Evolutionary conservation across 2,888 invertebrate genomes (phyloP).

Genomic region (Lepidocyrtoides sp.): DNA sequence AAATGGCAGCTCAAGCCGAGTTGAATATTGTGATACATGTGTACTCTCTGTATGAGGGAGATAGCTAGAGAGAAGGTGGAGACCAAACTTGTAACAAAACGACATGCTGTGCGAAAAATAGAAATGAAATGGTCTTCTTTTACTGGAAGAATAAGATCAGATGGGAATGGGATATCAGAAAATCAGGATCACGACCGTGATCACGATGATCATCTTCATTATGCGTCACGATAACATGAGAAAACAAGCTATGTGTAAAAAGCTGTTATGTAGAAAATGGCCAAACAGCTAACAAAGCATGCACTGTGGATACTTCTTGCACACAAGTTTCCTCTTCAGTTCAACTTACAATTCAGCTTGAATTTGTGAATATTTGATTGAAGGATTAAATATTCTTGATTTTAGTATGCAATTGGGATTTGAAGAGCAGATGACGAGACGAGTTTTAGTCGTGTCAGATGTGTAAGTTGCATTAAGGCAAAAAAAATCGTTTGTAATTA

Average conservation of each 20-base stretch:
- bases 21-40: conserved; percentile 44
- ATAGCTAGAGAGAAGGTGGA: conserved; percentile 40
- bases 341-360: neutral
- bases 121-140: conserved; percentile 36
- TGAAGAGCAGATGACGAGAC: conserved; percentile 11
- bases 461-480: neutral
- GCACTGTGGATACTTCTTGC: neutral
- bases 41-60: conserved; percentile 26
- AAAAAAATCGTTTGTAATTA: conserved; percentile 17
- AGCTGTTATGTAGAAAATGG: neutral
- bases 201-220: conserved; percentile 6
- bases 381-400: neutral
- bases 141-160: conserved; percentile 6
- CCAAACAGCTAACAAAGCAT: neutral
- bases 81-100: conserved; percentile 54
- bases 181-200: conserved; percentile 10
- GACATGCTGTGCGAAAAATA: conserved; percentile 63
- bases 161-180: conserved; percentile 35
- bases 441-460: neutral
- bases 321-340: neutral
- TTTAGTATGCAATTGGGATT: conserved; percentile 17
- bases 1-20: conserved; percentile 62
- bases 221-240: conserved; percentile 14
- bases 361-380: conserved; percentile 4
- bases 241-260: neutral